Evolutionary conservation across 2,113 vertebrate genomes (phyloP).

Genomic region (Myotis brandtii): DNA sequence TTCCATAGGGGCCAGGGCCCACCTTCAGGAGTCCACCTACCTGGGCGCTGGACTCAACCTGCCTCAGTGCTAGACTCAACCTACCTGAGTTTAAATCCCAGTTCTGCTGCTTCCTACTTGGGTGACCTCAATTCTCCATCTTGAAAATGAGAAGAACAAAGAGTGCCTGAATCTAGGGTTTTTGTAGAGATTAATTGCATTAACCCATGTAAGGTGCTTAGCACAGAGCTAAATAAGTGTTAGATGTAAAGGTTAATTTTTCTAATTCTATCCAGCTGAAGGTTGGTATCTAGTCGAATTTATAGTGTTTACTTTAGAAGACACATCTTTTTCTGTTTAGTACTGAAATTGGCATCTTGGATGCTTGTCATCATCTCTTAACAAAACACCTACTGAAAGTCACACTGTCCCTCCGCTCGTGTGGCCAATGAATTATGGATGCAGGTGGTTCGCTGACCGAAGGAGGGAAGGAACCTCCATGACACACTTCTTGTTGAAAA

Average conservation of each 20-base stretch:
- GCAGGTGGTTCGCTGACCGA: not conserved
- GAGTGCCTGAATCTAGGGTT: accelerated
- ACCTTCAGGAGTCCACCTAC: not conserved
- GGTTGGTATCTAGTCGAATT: not conserved
- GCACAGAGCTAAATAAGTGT: not conserved
- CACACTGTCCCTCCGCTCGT: accelerated
- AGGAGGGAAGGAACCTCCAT: not conserved
- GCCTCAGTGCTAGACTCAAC: not conserved
- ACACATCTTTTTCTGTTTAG: not conserved
- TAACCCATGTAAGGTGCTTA: accelerated
- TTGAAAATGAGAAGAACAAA: not conserved
- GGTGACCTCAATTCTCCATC: not conserved
- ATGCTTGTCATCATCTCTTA: not conserved
- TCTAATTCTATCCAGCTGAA: not conserved
- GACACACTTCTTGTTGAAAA: constrained; percentile 31
- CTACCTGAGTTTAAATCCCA: not conserved
- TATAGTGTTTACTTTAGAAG: not conserved
- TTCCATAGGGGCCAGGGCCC: not conserved
- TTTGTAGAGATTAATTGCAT: not conserved
- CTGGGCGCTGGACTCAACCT: not conserved
- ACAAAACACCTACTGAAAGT: not conserved
- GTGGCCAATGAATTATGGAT: accelerated
- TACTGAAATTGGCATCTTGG: not conserved
- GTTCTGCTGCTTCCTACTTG: not conserved
- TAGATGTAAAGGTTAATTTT: not conserved